Conservation (phyloP, 1,140 invertebrate genomes). For the Lordiphosa stackelbergi region DNA sequence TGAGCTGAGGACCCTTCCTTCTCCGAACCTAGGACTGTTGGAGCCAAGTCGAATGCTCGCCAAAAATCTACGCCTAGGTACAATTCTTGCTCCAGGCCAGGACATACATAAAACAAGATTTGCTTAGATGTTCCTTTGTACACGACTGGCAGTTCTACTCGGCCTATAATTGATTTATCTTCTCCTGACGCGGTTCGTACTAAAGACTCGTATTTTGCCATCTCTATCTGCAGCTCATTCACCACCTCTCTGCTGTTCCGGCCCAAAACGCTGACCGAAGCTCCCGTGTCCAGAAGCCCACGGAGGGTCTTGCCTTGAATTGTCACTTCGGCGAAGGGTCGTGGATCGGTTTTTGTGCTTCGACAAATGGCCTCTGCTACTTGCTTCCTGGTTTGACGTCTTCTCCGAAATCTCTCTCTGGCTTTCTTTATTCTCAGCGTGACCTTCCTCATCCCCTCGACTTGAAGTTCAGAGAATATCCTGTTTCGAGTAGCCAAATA, state of each 20-base stretch:
- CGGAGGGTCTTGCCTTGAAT: not conserved
- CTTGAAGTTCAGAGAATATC: no score
- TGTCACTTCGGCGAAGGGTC: not conserved
- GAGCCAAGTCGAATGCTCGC: not conserved
- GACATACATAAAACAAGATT: not conserved
- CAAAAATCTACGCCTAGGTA: conserved; percentile 2
- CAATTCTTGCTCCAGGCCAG: not conserved
- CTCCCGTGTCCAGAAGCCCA: not conserved
- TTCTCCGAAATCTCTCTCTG: not conserved
- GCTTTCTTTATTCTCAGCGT: not conserved
- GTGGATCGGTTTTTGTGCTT: not conserved
- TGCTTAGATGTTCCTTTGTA: not conserved
- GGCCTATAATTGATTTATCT: not conserved
- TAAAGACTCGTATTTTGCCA: not conserved
- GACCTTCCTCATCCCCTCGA: no score
- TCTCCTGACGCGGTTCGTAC: not conserved
- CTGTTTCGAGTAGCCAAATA: no score
- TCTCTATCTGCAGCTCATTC: not conserved
- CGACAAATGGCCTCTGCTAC: not conserved
- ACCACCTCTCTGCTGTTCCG: not conserved
- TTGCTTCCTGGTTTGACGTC: not conserved
- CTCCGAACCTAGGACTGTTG: not conserved
- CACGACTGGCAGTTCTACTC: no score
- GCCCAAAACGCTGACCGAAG: not conserved
- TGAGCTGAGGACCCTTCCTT: no score